A percentile compares a stretch with the other conserved stretches of the same genome.
Evolutionary conservation across 2,888 invertebrate species (phyloP).

Genomic region (Cryptophagus acutangulus): DNA sequence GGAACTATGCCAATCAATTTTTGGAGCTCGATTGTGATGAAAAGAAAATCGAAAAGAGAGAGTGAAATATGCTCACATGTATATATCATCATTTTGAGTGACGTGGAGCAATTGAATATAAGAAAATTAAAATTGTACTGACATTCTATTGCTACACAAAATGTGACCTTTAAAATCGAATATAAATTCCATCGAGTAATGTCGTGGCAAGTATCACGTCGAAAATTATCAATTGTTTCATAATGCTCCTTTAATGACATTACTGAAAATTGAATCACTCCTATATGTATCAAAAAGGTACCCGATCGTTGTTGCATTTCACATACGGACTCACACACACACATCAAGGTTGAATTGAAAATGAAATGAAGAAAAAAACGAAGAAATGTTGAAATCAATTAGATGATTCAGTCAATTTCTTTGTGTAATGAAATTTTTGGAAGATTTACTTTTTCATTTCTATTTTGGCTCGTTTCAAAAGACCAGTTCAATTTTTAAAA

Average conservation of each 20-base stretch:
- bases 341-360: not conserved
- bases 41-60: no score
- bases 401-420: slow-evolving; percentile 6
- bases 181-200: slow-evolving; percentile 1
- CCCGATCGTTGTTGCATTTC: no score
- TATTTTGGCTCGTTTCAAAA: not conserved
- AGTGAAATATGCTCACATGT: slow-evolving; percentile 1
- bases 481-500: slow-evolving; percentile 5
- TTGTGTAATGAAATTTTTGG: slow-evolving; percentile 2
- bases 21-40: no score
- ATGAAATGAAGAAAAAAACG: slow-evolving; percentile 1
- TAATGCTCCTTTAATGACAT: slow-evolving; percentile 7
- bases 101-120: no score
- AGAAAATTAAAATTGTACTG: no score
- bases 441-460: not conserved
- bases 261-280: not conserved
- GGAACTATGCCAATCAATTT: no score
- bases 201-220: slow-evolving; percentile 6
- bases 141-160: not conserved
- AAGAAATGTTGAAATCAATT: slow-evolving; percentile 6
- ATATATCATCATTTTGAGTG: no score
- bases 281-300: no score
- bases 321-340: not conserved
- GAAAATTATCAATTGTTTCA: slow-evolving; percentile 7
- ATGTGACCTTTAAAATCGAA: slow-evolving; percentile 1